Percentiles rank a stretch among this genome's conserved stretches.
Conservation (phyloP, 2,888 invertebrate genomes). For the Ommatoiulus sabulosus region DNA sequence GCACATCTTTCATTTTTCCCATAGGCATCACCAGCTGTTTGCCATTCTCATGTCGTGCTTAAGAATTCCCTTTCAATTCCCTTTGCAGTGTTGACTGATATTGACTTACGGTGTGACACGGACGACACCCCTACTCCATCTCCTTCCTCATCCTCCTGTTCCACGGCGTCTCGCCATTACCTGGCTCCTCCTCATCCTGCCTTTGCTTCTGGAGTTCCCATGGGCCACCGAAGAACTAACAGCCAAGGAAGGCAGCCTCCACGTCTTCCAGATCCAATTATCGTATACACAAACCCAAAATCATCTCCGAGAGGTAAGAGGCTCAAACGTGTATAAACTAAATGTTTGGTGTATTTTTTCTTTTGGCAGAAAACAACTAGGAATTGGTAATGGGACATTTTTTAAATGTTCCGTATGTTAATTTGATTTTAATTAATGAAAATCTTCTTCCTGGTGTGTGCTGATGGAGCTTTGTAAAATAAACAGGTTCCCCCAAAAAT, state of each 20-base stretch:
- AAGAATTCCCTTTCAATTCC: too few species aligned
- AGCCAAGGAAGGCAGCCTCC: conserved; percentile 55
- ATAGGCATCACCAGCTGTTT: neutral
- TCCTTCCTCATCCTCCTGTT: conserved; percentile 56
- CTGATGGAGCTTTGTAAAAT: too few species aligned
- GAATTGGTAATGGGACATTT: too few species aligned
- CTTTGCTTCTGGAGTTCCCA: conserved; percentile 47
- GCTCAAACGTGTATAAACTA: neutral
- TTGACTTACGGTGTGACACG: conserved; percentile 50
- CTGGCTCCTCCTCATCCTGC: conserved; percentile 51
- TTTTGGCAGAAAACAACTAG: too few species aligned
- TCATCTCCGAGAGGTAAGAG: conserved; percentile 53
- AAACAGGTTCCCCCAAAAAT: too few species aligned
- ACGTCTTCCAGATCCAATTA: conserved; percentile 53
- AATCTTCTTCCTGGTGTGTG: too few species aligned
- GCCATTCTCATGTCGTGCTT: neutral
- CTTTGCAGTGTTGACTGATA: conserved; percentile 54
- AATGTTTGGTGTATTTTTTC: too few species aligned
- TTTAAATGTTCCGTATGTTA: too few species aligned
- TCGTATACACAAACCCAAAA: conserved; percentile 54
- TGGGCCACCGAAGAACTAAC: conserved; percentile 55
- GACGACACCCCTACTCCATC: conserved; percentile 55
- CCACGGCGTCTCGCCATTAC: conserved; percentile 51
- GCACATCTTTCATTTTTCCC: neutral
- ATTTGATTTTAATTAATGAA: too few species aligned